These are phyloP conservation scores for Scaeva pyrastri DNA, from an alignment of 2,888 invertebrate genomes.

Conservation along the genomic window DNA sequence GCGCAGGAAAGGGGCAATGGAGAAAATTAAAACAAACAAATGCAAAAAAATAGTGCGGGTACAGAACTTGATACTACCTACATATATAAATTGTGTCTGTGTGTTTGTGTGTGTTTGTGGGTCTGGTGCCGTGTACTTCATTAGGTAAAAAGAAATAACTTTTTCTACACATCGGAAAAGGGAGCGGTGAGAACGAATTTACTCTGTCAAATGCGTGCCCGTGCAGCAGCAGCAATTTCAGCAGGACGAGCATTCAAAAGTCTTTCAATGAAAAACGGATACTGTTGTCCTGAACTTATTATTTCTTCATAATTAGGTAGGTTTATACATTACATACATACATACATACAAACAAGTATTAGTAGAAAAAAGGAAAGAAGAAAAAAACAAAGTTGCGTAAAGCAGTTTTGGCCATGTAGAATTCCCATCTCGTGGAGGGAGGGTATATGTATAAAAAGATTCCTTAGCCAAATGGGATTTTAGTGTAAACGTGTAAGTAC, in stretches of 20 bases:
- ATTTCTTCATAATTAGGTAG: constrained; percentile 59
- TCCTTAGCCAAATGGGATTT: too few relatives aligned
- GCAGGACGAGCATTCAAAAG: constrained; percentile 53
- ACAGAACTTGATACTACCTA: constrained; percentile 2
- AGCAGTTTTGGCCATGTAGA: too few relatives aligned
- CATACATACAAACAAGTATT: too few relatives aligned
- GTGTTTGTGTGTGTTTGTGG: background rate
- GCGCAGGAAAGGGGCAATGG: background rate
- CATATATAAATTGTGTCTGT: constrained; percentile 1
- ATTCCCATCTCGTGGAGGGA: too few relatives aligned
- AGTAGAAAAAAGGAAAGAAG: background rate
- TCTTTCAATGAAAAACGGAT: constrained; percentile 66
- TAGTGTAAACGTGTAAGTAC: too few relatives aligned
- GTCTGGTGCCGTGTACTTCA: constrained; percentile 21
- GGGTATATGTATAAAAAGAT: too few relatives aligned
- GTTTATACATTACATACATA: too few relatives aligned
- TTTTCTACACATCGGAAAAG: constrained; percentile 9
- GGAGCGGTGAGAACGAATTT: constrained; percentile 45
- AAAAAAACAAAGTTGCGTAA: background rate
- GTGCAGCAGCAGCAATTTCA: constrained; percentile 39
- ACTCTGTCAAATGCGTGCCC: constrained; percentile 57
- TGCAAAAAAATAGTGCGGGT: background rate
- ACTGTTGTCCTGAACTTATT: constrained; percentile 48
- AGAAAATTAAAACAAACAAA: constrained; percentile 15
- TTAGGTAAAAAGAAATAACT: constrained; percentile 62